Evolutionary conservation across 2,888 invertebrate species (phyloP), one percentile per base, ranked within the genome.

Genomic region (Saturnia pavonia): DNA sequence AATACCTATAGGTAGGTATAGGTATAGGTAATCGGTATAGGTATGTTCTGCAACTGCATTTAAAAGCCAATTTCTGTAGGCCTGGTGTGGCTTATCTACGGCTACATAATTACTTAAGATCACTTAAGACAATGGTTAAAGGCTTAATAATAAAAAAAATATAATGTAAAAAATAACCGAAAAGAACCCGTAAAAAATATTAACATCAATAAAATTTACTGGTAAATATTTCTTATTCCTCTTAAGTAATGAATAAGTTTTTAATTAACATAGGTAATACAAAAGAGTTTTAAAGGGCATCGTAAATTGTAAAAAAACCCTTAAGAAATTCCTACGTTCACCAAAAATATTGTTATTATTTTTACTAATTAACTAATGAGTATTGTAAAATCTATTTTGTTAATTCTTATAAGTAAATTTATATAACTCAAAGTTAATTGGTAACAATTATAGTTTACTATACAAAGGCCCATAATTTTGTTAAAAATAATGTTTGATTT

Each of bases 261-360:
- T 14, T 60, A 60, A 60, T 60, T 60, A 60, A 60, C 27, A 60
- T 25, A 60, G 25, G 6, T 19, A 27, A 60, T 60, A 60, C 57
- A 27, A 60, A 60, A 27, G 57, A 60, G 14, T 27, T 27, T 7
- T 25, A 60, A 60, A 25, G 27, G 22, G 57, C 6, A 25, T 57
- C 27, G 25, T 60, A 27, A 25, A 16, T 14, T 60, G 57, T 60
- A 60, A 25, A 60, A 60, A 27, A 27, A 19, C 2, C 57, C 1
- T 60, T 60, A 60, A 60, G 9, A 27, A 60, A 27, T 60, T 60
- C 27, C 27, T 14, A 60, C 57, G 25, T 60, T 14, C 57, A 11
- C 12, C 12, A 14, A 14, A 60, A 12, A 60, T 14, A 60, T 14
- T 60, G 14, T 60, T 60, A 27, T 60, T 27, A 60, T 14, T 60